These are phyloP conservation scores for Sakesphorus luctuosus DNA, from an alignment of 2,113 vertebrate species.

Conservation along the genomic window DNA sequence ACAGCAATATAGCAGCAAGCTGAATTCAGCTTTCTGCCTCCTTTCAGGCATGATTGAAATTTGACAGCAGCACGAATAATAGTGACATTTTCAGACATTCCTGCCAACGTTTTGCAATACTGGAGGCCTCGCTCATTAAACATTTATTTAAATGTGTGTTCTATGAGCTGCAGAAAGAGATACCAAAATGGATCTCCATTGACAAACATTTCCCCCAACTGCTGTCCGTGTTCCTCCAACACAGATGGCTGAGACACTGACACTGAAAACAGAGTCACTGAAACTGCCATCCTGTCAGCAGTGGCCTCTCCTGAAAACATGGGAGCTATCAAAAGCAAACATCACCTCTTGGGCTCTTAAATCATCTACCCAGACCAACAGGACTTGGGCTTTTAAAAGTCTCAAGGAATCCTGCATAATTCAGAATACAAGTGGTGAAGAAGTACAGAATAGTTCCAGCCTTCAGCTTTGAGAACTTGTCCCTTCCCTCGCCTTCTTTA, in stretches of 20 bases:
- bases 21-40: neutral
- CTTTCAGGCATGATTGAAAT: conserved; percentile 29
- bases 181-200: neutral
- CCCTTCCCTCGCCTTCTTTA: neutral
- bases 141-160: neutral
- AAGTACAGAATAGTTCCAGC: neutral
- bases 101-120: neutral
- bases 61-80: neutral
- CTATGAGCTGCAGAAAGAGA: neutral
- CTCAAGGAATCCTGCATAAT: neutral
- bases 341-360: neutral
- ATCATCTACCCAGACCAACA: neutral
- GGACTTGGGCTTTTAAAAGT: neutral
- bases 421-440: neutral
- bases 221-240: neutral
- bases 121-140: neutral
- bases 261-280: neutral
- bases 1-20: neutral
- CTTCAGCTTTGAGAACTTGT: neutral
- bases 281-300: neutral
- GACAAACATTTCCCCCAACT: neutral
- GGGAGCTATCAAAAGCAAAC: neutral
- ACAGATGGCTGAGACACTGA: neutral
- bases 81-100: neutral
- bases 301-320: neutral